phyloP scores from a whole-genome alignment of 2,113 vertebrate genomes.

The Rhinopomastus cyanomelas region DNA sequence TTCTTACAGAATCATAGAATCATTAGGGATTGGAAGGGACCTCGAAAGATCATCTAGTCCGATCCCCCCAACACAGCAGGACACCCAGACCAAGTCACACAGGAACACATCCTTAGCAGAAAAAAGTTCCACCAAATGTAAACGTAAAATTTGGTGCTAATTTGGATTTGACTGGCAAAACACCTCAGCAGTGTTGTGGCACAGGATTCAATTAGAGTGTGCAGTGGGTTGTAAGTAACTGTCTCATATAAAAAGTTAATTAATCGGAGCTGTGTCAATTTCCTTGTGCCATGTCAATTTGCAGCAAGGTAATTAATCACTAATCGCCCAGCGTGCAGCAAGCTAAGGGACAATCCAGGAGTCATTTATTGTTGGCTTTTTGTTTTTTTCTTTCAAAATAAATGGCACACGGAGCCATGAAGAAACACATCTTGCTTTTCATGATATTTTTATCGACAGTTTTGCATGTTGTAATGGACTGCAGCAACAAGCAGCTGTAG shows the following conservation, averaged over 20 bases:
- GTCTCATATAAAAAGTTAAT: slow-evolving; percentile 84
- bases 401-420: slow-evolving; percentile 70
- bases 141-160: slow-evolving; percentile 59
- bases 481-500: slow-evolving; percentile 79
- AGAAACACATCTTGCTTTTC: slow-evolving; percentile 80
- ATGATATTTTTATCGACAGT: slow-evolving; percentile 82
- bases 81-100: no score
- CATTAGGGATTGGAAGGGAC: no score
- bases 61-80: no score
- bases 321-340: slow-evolving; percentile 79
- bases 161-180: slow-evolving; percentile 70
- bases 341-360: slow-evolving; percentile 74
- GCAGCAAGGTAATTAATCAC: slow-evolving; percentile 87
- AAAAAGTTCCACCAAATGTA: not conserved
- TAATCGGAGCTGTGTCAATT: slow-evolving; percentile 88
- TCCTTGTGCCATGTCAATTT: slow-evolving; percentile 84
- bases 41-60: no score
- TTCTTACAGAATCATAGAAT: no score
- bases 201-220: slow-evolving; percentile 79
- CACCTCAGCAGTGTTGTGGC: slow-evolving; percentile 66
- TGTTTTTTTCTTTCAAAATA: slow-evolving; percentile 64
- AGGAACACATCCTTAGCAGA: not conserved
- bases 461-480: slow-evolving; percentile 80
- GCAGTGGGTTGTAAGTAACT: slow-evolving; percentile 80
- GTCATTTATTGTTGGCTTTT: slow-evolving; percentile 71